These are phyloP conservation scores for Oligia fasciuncula DNA, from an alignment of 2,888 invertebrate species.

Conservation along the genomic window DNA sequence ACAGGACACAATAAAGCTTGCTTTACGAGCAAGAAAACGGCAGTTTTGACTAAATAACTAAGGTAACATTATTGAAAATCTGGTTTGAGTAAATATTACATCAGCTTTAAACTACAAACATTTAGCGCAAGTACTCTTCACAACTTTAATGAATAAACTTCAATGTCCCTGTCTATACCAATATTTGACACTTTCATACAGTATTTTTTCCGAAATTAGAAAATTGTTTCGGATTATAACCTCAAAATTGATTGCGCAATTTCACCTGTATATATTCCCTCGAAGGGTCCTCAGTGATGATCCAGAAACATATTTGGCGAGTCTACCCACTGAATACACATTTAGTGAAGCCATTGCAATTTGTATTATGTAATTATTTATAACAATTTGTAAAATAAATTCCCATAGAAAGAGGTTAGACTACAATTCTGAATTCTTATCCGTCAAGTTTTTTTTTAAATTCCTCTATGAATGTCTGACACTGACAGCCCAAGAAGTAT, in stretches of 20 bases:
- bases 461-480: constrained; percentile 1
- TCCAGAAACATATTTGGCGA: constrained; percentile 87
- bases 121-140: too few species aligned
- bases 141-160: neutral
- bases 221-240: constrained; percentile 72
- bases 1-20: too few species aligned
- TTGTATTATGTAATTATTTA: constrained; percentile 62
- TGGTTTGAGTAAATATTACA: constrained; percentile 40
- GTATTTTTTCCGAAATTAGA: constrained; percentile 38
- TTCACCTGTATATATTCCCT: constrained; percentile 86
- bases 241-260: constrained; percentile 83
- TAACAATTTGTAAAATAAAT: constrained; percentile 57
- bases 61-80: neutral
- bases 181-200: neutral
- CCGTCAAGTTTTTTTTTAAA: constrained; percentile 53
- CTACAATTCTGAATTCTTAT: constrained; percentile 66
- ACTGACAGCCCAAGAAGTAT: constrained; percentile 18
- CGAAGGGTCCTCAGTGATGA: constrained; percentile 83
- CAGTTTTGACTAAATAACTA: neutral
- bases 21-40: too few species aligned
- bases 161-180: neutral
- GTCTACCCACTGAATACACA: constrained; percentile 86
- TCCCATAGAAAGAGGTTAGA: constrained; percentile 75
- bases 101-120: constrained; percentile 41
- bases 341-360: constrained; percentile 87